A percentile compares a stretch with the other conserved stretches of the same genome.
Evolutionary conservation across 1,140 invertebrate species (phyloP).

Genomic region (Aphaenogaster rudis): DNA sequence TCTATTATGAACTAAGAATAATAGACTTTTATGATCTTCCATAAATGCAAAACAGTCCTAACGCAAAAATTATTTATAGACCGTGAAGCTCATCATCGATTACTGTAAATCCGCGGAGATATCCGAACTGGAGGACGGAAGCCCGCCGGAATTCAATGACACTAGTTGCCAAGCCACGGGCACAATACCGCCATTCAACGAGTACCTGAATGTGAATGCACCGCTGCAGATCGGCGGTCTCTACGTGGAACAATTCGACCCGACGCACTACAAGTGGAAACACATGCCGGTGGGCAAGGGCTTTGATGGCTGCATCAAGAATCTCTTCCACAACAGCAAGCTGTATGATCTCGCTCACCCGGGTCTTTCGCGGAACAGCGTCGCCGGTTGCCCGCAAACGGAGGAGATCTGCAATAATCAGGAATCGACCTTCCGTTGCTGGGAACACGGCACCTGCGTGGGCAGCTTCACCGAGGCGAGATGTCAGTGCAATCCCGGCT

Average conservation of each 20-base stretch:
- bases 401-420: constrained; percentile 95
- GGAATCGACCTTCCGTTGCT: constrained; percentile 93
- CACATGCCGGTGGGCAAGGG: constrained; percentile 95
- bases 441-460: constrained; percentile 97
- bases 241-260: constrained; percentile 95
- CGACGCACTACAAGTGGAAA: constrained; percentile 94
- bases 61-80: constrained; percentile 82
- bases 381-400: constrained; percentile 95
- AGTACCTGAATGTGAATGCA: constrained; percentile 98
- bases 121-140: constrained; percentile 95
- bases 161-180: constrained; percentile 95
- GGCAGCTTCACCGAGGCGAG: constrained; percentile 95
- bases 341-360: constrained; percentile 97
- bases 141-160: constrained; percentile 94
- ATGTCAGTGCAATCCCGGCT: constrained; percentile 97
- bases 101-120: constrained; percentile 95
- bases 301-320: constrained; percentile 98
- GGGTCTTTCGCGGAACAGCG: constrained; percentile 93
- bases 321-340: constrained; percentile 98
- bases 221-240: constrained; percentile 97
- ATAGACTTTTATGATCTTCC: not conserved
- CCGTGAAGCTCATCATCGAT: constrained; percentile 96
- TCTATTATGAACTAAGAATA: not conserved
- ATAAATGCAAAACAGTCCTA: constrained; percentile 1
- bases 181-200: constrained; percentile 97